These are phyloP conservation scores for Ostrea edulis DNA, from an alignment of 1,140 invertebrate genomes.

Conservation along the genomic window DNA sequence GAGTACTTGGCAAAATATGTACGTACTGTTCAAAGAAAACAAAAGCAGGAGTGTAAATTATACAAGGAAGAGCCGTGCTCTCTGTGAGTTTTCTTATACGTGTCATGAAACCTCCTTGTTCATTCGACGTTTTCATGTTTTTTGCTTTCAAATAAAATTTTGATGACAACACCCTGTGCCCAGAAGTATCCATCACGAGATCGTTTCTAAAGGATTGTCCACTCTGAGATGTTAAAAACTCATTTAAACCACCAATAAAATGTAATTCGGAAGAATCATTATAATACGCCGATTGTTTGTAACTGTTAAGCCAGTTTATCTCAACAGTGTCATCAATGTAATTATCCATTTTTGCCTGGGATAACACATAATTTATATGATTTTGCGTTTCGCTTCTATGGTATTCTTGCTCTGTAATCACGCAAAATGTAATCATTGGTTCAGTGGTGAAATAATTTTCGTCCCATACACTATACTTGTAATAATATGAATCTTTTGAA, in stretches of 20 bases:
- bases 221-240: too few relatives aligned
- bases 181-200: not conserved
- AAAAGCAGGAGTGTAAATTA: too few relatives aligned
- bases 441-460: not conserved
- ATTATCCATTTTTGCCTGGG: too few relatives aligned
- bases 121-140: not conserved
- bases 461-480: not conserved
- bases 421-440: too few relatives aligned
- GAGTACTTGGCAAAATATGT: too few relatives aligned
- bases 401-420: not conserved
- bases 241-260: not conserved
- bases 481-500: not conserved
- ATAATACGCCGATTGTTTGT: not conserved
- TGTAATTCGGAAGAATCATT: not conserved
- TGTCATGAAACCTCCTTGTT: too few relatives aligned
- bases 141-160: not conserved
- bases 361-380: not conserved
- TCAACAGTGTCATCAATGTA: not conserved
- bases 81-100: too few relatives aligned
- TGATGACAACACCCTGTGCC: not conserved
- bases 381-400: too few relatives aligned
- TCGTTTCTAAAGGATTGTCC: not conserved
- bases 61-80: too few relatives aligned
- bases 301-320: not conserved
- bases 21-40: too few relatives aligned